Evolutionary conservation across 2,797 vertebrate genomes (phyloP), one percentile per base, ranked within the genome.

Genomic region (Pseudomugil tenellus): DNA sequence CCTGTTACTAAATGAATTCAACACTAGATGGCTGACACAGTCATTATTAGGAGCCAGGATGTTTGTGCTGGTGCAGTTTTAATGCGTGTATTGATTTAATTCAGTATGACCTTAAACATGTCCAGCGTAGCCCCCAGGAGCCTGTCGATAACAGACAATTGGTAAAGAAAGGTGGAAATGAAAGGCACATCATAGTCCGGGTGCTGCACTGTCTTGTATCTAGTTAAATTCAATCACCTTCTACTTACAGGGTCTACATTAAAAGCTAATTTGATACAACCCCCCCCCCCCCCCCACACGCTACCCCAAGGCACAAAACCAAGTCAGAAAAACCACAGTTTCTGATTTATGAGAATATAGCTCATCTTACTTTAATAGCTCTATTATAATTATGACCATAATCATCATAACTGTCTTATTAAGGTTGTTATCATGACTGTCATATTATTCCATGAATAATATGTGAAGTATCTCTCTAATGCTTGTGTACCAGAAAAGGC

Each of bases 1-100:
- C 74, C 69, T 70, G 28, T 84, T 74, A 80, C 63, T 64, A 66
- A 86, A 81, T 72, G 70, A 72, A 60, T 37, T 54, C 58, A 37
- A 35, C 61, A 39, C 48, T 46, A 60, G 74, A 43, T 49, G n/a
- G 53, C 60, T 70, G 74, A 74, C 79, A 73, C 65, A 49, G 46
- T 31, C 28, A 58, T 59, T 66, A 53, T 58, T 39, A 58, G 43
- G 21, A 54, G 28, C 48, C 65, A 37, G 46, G 56, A 78, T 74
- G 74, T 41, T 41, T 31, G 61, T 16, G 57, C 58, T 29, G 46
- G 23, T 56, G 21, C 46, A 43, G 52, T 51, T 79, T 67, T 48
- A 74, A 51, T 56, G 72, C 34, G 74, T 74, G 37, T 58, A 28
- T 63, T 11, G 26, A 75, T 76, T 70, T 67, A 58, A 59, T n/a